These are phyloP conservation scores for Danio kyathit DNA, from an alignment of 2,797 vertebrate species.

Conservation along the genomic window DNA sequence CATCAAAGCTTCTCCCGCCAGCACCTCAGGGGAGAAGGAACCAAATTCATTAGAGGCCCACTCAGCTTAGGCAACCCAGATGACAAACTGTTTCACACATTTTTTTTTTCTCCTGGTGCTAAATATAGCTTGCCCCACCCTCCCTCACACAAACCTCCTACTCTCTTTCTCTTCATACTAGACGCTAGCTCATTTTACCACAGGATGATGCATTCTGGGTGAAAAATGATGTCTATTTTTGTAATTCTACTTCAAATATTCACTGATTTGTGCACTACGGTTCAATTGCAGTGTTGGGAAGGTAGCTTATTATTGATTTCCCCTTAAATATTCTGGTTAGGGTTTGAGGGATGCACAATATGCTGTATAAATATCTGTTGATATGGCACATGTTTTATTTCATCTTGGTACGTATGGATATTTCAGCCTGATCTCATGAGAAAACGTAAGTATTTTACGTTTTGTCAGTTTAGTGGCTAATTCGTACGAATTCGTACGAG, in stretches of 20 bases:
- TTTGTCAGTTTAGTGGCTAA: no score
- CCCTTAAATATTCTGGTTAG: not conserved
- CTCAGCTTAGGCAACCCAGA: conserved; percentile 55
- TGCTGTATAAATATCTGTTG: not conserved
- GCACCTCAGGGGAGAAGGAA: conserved; percentile 58
- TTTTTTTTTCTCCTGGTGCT: conserved; percentile 28
- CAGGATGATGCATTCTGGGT: conserved; percentile 30
- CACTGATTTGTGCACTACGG: conserved; percentile 29
- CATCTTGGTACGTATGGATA: no score
- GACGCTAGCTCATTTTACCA: conserved; percentile 22
- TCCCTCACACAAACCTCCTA: conserved; percentile 34
- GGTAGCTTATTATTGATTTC: not conserved
- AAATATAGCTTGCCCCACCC: conserved; percentile 57
- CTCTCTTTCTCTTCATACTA: conserved; percentile 37
- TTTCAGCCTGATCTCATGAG: no score
- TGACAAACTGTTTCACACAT: conserved; percentile 58
- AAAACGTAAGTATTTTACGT: no score
- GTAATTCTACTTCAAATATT: conserved; percentile 51
- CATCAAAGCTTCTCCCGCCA: conserved; percentile 67
- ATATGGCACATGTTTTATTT: not conserved
- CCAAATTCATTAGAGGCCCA: conserved; percentile 62
- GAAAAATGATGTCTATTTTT: conserved; percentile 56
- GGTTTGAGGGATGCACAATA: not conserved
- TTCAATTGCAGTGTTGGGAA: conserved; percentile 34
- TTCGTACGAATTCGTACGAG: no score